Percentiles rank a stretch among this genome's conserved stretches.
Conservation (phyloP, 2,113 vertebrate genomes). For the Motacilla alba region DNA sequence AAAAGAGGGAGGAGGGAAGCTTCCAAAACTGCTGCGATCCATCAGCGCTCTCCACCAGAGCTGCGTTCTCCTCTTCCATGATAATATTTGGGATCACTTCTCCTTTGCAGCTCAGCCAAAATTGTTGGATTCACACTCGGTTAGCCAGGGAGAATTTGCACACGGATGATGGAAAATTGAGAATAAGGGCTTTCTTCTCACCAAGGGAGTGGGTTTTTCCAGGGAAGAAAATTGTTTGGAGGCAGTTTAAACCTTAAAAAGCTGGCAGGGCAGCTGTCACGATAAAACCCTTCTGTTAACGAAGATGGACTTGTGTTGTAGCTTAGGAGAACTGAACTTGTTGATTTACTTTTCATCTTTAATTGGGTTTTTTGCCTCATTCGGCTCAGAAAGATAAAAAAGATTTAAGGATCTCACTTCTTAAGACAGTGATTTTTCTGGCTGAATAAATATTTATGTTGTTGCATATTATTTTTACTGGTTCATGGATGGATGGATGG, state of each 20-base stretch:
- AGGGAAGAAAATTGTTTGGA: slow-evolving; percentile 9
- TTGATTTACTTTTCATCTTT: slow-evolving; percentile 21
- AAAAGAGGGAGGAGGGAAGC: neutral
- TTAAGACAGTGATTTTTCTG: neutral
- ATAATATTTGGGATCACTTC: neutral
- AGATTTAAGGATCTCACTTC: neutral
- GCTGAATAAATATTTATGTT: neutral
- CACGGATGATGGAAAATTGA: slow-evolving; percentile 4
- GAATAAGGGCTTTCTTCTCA: slow-evolving; percentile 40
- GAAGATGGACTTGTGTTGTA: neutral
- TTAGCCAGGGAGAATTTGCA: slow-evolving; percentile 48
- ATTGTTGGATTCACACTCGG: slow-evolving; percentile 28
- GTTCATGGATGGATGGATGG: neutral
- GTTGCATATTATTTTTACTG: neutral
- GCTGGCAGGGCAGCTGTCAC: neutral
- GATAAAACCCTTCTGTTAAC: neutral
- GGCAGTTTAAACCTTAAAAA: neutral
- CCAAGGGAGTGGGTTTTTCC: neutral
- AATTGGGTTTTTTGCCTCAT: neutral
- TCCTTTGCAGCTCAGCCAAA: neutral
- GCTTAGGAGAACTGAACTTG: neutral
- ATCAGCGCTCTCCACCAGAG: neutral
- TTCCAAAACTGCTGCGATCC: neutral
- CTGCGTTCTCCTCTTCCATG: neutral
- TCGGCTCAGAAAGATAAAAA: neutral